Evolutionary conservation across 92 coral and sea anemone genomes (phyloP).

Genomic region (Metridium senile): DNA sequence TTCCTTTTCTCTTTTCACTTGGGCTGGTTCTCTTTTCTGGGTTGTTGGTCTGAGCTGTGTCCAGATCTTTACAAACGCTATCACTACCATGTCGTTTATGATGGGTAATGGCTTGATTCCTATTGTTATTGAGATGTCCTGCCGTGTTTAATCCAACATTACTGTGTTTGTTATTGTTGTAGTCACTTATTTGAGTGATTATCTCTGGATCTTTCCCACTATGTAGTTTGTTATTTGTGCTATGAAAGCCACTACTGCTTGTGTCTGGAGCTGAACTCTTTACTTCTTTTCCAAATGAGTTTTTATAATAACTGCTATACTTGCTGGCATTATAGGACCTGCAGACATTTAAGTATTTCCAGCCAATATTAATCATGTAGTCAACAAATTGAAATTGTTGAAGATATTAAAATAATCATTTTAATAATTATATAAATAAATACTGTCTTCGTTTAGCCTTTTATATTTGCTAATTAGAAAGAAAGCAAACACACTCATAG

Average conservation of each 20-base stretch:
- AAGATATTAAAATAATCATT: no score
- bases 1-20: constrained; percentile 14
- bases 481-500: no score
- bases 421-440: no score
- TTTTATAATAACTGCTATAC: constrained; percentile 64
- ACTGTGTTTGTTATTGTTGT: constrained; percentile 9
- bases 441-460: no score
- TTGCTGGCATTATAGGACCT: constrained; percentile 88
- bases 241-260: constrained; percentile 72
- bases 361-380: not conserved
- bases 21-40: constrained; percentile 16
- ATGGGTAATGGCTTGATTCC: constrained; percentile 14
- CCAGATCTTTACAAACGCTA: constrained; percentile 76
- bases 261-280: constrained; percentile 49
- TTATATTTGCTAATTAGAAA: no score
- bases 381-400: not conserved
- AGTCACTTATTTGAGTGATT: constrained; percentile 23
- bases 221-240: constrained; percentile 29
- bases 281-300: constrained; percentile 56
- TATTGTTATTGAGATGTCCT: constrained; percentile 20
- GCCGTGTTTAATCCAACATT: constrained; percentile 1
- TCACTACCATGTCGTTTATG: constrained; percentile 80
- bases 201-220: constrained; percentile 4
- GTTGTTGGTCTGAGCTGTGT: constrained; percentile 34
- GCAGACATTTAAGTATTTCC: not conserved